Evolutionary conservation across 2,113 vertebrate genomes (phyloP).

Genomic region (Theristicus caerulescens): DNA sequence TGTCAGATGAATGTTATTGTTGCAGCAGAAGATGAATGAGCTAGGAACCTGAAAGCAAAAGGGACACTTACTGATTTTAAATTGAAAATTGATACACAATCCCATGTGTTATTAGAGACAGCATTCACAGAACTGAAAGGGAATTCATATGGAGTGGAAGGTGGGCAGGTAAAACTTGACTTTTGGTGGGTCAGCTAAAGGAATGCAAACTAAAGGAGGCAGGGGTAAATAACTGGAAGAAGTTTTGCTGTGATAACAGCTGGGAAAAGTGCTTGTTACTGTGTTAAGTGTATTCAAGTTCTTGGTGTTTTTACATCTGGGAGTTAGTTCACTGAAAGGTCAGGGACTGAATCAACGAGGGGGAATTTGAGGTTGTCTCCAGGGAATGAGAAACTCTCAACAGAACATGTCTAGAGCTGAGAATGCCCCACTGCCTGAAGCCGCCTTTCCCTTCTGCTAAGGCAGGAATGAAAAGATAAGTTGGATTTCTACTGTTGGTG

Average conservation of each 20-base stretch:
- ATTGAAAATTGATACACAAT: not conserved
- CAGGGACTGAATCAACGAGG: not conserved
- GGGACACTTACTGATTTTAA: not conserved
- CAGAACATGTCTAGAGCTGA: not conserved
- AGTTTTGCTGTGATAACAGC: not conserved
- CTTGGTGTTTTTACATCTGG: not conserved
- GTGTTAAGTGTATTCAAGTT: not conserved
- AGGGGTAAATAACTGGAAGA: not conserved
- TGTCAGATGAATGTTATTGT: not conserved
- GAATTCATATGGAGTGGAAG: not conserved
- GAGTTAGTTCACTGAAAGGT: slow-evolving; percentile 32
- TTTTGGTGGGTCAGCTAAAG: not conserved
- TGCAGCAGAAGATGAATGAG: not conserved
- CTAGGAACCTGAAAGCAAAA: not conserved
- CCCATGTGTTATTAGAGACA: not conserved
- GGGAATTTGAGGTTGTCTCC: not conserved
- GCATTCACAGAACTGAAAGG: not conserved
- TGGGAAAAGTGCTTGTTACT: not conserved
- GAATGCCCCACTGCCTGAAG: not conserved
- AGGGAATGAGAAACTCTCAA: not conserved
- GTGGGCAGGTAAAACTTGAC: not conserved
- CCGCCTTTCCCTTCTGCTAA: not conserved
- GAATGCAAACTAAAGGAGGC: not conserved
- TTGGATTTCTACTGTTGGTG: not conserved
- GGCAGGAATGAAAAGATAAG: not conserved